Percentiles rank a stretch among this genome's conserved stretches.
Conservation (phyloP, 2,888 invertebrate species). For the Lepeophtheirus nordmannii region DNA sequence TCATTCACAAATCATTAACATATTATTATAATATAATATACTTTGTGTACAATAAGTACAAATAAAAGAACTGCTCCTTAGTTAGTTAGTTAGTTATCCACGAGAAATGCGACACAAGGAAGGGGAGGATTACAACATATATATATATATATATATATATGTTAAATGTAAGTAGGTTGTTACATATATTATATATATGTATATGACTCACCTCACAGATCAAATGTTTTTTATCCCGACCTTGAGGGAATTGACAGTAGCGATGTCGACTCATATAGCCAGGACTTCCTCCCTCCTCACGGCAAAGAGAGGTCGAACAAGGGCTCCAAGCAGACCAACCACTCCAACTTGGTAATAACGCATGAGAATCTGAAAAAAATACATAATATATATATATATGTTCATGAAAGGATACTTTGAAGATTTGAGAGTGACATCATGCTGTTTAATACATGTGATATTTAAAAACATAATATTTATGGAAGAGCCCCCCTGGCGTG, state of each 20-base stretch:
- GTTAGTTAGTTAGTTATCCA: too few relatives aligned
- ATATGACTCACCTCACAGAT: not conserved
- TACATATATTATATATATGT: not conserved
- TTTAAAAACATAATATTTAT: too few relatives aligned
- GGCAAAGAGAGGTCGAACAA: not conserved
- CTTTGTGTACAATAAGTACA: too few relatives aligned
- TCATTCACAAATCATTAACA: too few relatives aligned
- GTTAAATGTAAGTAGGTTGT: too few relatives aligned
- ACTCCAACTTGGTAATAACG: not conserved
- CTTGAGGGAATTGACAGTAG: constrained; percentile 5
- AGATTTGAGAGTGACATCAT: too few relatives aligned
- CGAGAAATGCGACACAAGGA: not conserved
- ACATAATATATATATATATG: not conserved
- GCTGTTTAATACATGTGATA: too few relatives aligned
- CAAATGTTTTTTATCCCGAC: not conserved
- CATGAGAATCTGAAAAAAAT: not conserved
- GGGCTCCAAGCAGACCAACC: not conserved
- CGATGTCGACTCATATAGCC: constrained; percentile 2
- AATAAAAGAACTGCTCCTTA: too few relatives aligned
- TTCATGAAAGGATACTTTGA: too few relatives aligned
- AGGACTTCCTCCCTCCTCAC: not conserved
- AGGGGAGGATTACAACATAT: not conserved
- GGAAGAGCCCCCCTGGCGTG: too few relatives aligned
- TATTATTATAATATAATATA: too few relatives aligned
- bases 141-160: not conserved